Base-by-base conservation (phyloP, 2,113 vertebrate species). In the Sinocyclocheilus grahami region DNA sequence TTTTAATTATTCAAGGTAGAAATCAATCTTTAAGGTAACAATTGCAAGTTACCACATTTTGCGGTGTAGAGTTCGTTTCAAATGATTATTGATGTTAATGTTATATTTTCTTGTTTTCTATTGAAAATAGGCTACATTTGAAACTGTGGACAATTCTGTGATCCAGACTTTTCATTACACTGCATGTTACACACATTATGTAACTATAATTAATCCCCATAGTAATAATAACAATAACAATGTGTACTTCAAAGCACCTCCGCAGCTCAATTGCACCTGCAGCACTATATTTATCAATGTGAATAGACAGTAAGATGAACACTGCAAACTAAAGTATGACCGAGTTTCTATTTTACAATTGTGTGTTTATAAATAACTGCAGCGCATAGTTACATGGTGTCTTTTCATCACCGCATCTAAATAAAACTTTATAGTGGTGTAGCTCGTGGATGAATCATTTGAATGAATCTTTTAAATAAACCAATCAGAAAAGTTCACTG, bases 221-320 rank as follows among this genome's bases (percentile, higher is more conserved):
- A 42, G 37, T 75, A 39, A 42, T n/a, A 22, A 33, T 1, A 60
- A 60, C 55, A 60, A 63, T 37, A 71, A 37, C 13, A 37, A 69
- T 33, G 6, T 37, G 16, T 71, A n/a, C 67, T 37, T 71, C 10
- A 74, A 72, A 72, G 18, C 37, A 42, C 71, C 10, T 46, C 39
- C 37, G 39, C 20, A 13, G 7, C 13, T 11, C 22, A 75, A 75
- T 24, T 75, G 8, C 22, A 24, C 42, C 46, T 18, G 20, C 4
- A 22, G 69, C 14, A 75, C 58, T 63, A 37, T 42, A 14, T n/a
- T n/a, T 80, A 80, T 80, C 3, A 1, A 48, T 48, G 14, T 30
- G 67, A 27, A 67, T 48, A 65, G 79, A 82, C 60, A 46, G 78
- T 81, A 65, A 79, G 12, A 39, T 75, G n/a, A 75, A 42, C 12